These are phyloP conservation scores for Amazona vittata DNA, from an alignment of 2,113 vertebrate genomes.

Conservation along the genomic window DNA sequence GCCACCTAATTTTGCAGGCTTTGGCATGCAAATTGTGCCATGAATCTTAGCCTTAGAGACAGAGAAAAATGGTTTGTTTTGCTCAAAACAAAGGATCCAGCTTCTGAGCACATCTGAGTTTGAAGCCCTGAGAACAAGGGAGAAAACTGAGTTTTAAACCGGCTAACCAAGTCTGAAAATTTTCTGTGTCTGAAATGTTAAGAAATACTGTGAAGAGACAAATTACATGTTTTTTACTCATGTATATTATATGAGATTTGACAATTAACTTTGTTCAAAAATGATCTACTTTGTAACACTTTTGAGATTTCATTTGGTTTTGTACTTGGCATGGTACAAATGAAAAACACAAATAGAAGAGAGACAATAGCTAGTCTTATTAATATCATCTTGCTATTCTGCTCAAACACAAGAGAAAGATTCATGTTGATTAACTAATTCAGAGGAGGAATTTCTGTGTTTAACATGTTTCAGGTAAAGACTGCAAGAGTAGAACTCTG, in stretches of 20 bases:
- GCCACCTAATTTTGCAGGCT: neutral
- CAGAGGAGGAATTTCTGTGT: neutral
- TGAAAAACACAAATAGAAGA: neutral
- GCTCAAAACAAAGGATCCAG: neutral
- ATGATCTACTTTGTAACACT: neutral
- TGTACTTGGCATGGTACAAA: neutral
- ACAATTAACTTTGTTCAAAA: neutral
- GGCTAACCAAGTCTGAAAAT: neutral
- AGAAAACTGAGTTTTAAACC: neutral
- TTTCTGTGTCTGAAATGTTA: neutral
- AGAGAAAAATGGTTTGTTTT: neutral
- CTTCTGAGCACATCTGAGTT: neutral
- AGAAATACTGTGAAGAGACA: neutral
- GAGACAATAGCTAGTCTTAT: neutral
- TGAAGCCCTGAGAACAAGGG: accelerated
- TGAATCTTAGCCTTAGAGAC: neutral
- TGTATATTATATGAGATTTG: neutral
- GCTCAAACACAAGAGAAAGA: neutral
- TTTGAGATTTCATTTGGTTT: neutral
- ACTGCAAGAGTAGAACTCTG: neutral
- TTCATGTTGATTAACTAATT: neutral
- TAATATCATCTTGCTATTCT: neutral
- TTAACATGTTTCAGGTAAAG: neutral
- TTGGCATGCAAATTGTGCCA: neutral
- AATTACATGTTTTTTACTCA: neutral